phyloP scores from a whole-genome alignment of 2,113 vertebrate species.

The Chlorodrepanis virens region DNA sequence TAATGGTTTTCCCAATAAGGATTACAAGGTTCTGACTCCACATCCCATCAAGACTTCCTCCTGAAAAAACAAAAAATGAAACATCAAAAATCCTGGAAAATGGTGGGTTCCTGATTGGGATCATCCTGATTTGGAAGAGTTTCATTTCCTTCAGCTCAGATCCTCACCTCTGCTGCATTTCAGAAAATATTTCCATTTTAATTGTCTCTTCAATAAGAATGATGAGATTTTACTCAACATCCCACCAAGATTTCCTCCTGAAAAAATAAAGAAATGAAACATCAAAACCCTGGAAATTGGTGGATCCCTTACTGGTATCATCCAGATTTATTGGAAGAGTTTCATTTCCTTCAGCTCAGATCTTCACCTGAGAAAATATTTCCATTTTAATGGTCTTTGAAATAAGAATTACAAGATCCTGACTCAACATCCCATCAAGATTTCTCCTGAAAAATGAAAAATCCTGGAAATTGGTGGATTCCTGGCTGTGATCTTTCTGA shows the following conservation, averaged over 20 bases:
- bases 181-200: too few species aligned
- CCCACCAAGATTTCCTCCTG: too few species aligned
- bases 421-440: not conserved
- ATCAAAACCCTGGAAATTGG: not conserved
- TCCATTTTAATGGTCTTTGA: accelerated
- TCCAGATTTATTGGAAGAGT: too few species aligned
- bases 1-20: accelerated
- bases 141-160: too few species aligned
- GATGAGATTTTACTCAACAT: too few species aligned
- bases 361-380: not conserved
- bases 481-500: not conserved
- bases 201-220: accelerated
- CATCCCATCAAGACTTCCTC: too few species aligned
- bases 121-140: not conserved
- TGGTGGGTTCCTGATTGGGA: accelerated
- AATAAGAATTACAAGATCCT: not conserved
- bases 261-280: too few species aligned
- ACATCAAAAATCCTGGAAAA: not conserved
- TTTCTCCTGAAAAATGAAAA: not conserved
- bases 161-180: not conserved
- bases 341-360: not conserved
- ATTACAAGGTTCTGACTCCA: too few species aligned
- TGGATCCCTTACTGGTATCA: too few species aligned
- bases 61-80: too few species aligned
- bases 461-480: too few species aligned